Percentiles rank a stretch among this genome's conserved stretches.
Evolutionary conservation across 2,797 vertebrate species (phyloP).

Genomic region (Labeo calbasu): DNA sequence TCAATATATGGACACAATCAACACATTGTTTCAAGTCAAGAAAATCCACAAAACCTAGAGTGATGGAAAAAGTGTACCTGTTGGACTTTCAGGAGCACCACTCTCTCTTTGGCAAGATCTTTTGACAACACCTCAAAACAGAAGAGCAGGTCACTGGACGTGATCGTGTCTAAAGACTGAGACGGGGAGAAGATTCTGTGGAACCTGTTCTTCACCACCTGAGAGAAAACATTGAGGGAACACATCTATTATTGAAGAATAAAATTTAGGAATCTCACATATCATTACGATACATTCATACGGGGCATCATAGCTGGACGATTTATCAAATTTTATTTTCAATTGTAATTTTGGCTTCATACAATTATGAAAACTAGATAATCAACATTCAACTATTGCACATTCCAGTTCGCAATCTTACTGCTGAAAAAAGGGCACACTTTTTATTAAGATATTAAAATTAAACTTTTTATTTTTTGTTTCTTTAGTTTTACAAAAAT

Average conservation of each 20-base stretch:
- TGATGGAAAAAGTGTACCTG: slow-evolving; percentile 79
- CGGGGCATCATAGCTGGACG: background rate
- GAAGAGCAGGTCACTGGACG: slow-evolving; percentile 87
- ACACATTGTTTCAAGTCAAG: background rate
- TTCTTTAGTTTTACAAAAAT: background rate
- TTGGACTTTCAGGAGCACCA: slow-evolving; percentile 90
- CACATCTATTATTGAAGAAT: background rate
- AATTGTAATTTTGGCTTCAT: background rate
- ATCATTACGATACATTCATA: background rate
- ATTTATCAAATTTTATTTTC: background rate
- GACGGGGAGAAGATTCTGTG: slow-evolving; percentile 88
- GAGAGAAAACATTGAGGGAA: slow-evolving; percentile 12
- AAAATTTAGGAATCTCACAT: background rate
- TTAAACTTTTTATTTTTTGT: background rate
- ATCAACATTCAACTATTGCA: background rate
- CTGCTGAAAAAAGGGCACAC: background rate
- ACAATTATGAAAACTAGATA: background rate
- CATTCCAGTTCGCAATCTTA: background rate
- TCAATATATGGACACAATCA: background rate
- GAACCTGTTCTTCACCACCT: slow-evolving; percentile 92
- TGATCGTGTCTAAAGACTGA: slow-evolving; percentile 88
- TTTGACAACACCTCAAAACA: slow-evolving; percentile 95
- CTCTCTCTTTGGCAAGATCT: slow-evolving; percentile 92
- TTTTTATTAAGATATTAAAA: background rate
- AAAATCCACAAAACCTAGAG: background rate